Percentiles rank a stretch among this genome's conserved stretches.
Conservation (phyloP, 2,113 vertebrate genomes). For the Equus przewalskii region DNA sequence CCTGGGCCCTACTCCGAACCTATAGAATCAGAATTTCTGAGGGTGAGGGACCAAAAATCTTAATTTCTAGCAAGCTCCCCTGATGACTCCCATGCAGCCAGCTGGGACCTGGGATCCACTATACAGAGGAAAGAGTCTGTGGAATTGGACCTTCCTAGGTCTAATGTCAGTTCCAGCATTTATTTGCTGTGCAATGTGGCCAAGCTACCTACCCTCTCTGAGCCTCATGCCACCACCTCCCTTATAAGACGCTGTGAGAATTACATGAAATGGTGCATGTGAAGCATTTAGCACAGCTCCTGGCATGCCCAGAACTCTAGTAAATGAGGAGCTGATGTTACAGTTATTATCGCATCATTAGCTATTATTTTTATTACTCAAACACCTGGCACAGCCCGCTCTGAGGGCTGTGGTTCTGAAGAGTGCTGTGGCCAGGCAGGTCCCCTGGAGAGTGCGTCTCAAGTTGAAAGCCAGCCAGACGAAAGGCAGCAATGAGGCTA, state of each 20-base stretch:
- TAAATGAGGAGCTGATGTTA: not conserved
- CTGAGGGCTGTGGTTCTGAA: not conserved
- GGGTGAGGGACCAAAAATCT: not conserved
- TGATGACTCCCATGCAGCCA: not conserved
- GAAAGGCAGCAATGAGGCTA: constrained; percentile 67
- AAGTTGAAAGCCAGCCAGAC: constrained; percentile 74
- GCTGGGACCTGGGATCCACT: not conserved
- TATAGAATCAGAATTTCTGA: not conserved
- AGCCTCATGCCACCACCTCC: not conserved
- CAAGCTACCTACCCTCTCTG: not conserved
- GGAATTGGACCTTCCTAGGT: not conserved
- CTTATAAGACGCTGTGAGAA: not conserved
- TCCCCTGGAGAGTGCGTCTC: not conserved
- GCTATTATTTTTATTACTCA: not conserved
- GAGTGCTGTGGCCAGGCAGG: not conserved
- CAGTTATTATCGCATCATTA: not conserved
- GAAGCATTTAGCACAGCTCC: not conserved
- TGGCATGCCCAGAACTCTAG: not conserved
- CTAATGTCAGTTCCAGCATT: not conserved
- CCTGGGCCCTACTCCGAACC: not conserved
- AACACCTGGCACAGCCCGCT: not conserved
- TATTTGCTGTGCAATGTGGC: not conserved
- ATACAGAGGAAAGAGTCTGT: not conserved
- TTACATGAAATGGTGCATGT: not conserved
- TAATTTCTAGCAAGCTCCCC: not conserved